Conservation (phyloP, 2,797 vertebrate genomes). For the Enteromius mattozi region DNA sequence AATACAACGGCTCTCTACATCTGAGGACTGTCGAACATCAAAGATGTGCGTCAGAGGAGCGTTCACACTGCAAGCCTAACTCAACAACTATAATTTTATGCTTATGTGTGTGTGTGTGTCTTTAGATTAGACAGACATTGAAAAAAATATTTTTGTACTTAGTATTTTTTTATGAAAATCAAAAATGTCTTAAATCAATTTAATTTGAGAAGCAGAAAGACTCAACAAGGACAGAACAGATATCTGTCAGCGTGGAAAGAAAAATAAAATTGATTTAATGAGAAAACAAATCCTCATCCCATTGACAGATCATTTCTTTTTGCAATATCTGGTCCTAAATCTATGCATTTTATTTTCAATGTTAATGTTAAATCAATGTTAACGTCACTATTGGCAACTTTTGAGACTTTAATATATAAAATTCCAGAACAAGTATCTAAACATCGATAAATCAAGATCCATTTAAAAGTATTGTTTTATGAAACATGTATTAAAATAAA, state of each 20-base stretch:
- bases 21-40: neutral
- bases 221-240: too few species aligned
- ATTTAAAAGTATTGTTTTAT: too few species aligned
- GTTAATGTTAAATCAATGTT: neutral
- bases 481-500: too few species aligned
- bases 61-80: neutral
- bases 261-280: neutral
- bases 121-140: neutral
- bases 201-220: neutral
- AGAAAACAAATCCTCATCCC: neutral
- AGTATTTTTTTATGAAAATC: neutral
- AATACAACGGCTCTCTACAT: neutral
- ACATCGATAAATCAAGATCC: too few species aligned
- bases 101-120: neutral
- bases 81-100: too few species aligned
- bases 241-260: too few species aligned
- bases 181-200: neutral
- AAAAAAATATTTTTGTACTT: neutral
- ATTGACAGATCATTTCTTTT: too few species aligned
- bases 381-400: neutral
- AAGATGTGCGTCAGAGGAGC: neutral
- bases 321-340: too few species aligned
- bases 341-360: neutral
- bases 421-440: too few species aligned
- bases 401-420: too few species aligned